Evolutionary conservation across 2,797 vertebrate species (phyloP).

Genomic region (Sebastes vulpes): DNA sequence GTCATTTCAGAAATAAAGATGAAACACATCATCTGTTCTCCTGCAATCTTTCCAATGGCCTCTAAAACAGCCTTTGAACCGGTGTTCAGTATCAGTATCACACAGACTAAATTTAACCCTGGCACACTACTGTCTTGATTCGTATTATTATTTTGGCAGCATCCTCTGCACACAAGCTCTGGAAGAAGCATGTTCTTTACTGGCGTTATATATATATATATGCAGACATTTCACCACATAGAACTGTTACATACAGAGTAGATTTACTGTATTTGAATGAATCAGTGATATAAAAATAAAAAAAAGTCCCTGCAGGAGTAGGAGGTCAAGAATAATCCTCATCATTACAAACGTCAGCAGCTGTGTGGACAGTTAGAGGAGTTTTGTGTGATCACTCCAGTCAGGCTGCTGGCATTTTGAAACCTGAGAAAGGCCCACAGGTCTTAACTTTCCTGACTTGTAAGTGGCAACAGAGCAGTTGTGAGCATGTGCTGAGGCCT

Average conservation of each 20-base stretch:
- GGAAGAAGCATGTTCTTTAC: not conserved
- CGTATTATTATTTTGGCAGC: conserved; percentile 53
- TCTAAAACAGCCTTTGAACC: conserved; percentile 40
- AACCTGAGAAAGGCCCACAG: conserved; percentile 67
- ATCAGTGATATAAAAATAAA: not conserved
- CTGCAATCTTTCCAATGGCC: conserved; percentile 3
- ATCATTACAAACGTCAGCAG: conserved; percentile 55
- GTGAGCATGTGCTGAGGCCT: conserved; percentile 13
- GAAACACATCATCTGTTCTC: not conserved
- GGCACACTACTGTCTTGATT: conserved; percentile 54
- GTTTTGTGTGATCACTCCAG: conserved; percentile 59
- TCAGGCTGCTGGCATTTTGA: conserved; percentile 58
- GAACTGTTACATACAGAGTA: not conserved
- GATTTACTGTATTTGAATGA: not conserved
- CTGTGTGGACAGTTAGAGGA: conserved; percentile 63
- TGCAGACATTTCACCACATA: not conserved
- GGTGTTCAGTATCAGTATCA: conserved; percentile 63
- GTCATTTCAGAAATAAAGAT: not conserved
- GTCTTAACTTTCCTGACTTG: conserved; percentile 50
- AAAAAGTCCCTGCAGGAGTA: not conserved
- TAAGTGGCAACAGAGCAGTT: conserved; percentile 12
- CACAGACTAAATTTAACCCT: conserved; percentile 72
- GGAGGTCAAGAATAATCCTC: conserved; percentile 46
- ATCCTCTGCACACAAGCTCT: conserved; percentile 19
- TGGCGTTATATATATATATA: not conserved